These are phyloP conservation scores for Neuroscelio doddi DNA, from an alignment of 2,888 invertebrate genomes.

Conservation along the genomic window DNA sequence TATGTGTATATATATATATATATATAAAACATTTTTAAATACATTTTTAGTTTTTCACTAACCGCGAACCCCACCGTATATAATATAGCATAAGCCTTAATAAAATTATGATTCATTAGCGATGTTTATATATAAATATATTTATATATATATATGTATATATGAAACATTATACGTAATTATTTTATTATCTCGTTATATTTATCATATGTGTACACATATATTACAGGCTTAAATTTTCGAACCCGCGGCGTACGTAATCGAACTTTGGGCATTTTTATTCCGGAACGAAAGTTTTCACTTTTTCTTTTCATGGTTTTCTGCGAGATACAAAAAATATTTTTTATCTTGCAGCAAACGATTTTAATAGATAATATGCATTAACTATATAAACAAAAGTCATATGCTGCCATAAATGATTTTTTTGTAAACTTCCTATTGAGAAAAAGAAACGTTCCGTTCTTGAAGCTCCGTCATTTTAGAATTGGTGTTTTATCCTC, in stretches of 20 bases:
- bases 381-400: no score
- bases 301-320: neutral
- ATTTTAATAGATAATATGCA: no score
- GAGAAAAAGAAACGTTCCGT: no score
- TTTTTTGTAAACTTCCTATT: no score
- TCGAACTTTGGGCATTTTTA: neutral
- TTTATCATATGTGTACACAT: neutral
- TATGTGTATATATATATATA: neutral
- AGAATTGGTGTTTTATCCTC: no score
- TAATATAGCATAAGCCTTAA: conserved; percentile 2
- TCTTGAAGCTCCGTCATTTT: no score
- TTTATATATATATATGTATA: neutral
- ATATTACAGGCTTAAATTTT: neutral
- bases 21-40: neutral
- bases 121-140: conserved; percentile 1
- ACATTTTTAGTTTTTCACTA: neutral
- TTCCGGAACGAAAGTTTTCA: neutral
- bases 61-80: conserved; percentile 1
- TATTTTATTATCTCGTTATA: no score
- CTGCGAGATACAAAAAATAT: no score
- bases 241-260: neutral
- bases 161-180: neutral
- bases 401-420: no score
- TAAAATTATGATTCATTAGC: neutral
- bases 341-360: no score